Evolutionary conservation across 2,797 vertebrate species (phyloP).

Genomic region (Anas flavirostris): DNA sequence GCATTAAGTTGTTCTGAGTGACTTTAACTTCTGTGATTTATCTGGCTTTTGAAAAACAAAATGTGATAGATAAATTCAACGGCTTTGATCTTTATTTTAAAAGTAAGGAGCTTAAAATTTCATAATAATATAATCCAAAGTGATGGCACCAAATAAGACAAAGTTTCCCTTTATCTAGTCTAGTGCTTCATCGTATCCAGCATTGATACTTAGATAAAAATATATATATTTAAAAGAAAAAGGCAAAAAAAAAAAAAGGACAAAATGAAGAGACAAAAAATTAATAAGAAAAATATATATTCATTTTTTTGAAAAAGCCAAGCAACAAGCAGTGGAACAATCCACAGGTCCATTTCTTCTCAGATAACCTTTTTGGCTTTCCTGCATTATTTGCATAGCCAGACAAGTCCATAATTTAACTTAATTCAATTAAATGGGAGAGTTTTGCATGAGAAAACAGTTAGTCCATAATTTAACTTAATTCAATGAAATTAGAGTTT

Average conservation of each 20-base stretch:
- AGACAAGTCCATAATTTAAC: constrained; percentile 49
- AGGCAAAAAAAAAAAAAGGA: background rate
- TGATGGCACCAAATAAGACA: constrained; percentile 33
- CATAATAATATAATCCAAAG: constrained; percentile 53
- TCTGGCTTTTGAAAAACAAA: background rate
- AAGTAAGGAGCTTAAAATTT: constrained; percentile 58
- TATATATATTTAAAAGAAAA: background rate
- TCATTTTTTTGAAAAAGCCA: background rate
- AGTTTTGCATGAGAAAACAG: constrained; percentile 71
- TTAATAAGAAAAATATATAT: background rate
- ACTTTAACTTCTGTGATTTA: constrained; percentile 31
- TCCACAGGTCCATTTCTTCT: background rate
- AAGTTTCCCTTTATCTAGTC: background rate
- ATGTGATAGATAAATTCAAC: constrained; percentile 31
- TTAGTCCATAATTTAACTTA: constrained; percentile 48
- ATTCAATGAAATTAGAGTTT: background rate
- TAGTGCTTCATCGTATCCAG: background rate
- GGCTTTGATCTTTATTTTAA: constrained; percentile 62
- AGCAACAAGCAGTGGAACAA: background rate
- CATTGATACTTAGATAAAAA: background rate
- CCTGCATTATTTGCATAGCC: constrained; percentile 6
- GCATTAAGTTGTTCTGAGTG: background rate
- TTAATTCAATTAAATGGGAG: constrained; percentile 49
- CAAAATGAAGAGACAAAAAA: background rate
- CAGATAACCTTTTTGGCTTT: background rate